Base-by-base conservation (phyloP, 2,797 vertebrate species). In the Anniella stebbinsi region DNA sequence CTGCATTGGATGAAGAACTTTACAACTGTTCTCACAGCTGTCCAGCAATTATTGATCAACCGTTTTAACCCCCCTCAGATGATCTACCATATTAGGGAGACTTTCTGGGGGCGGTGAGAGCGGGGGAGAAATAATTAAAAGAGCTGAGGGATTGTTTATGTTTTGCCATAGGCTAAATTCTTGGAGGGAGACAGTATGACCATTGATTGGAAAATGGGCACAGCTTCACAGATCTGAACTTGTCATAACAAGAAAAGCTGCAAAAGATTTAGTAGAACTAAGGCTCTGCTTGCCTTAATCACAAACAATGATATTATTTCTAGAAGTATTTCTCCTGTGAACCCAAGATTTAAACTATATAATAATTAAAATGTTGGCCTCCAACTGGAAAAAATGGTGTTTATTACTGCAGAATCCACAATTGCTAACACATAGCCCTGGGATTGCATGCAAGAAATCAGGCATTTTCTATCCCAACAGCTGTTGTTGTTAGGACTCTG, bases 361-460 rank as follows among this genome's bases (percentile, higher is more conserved):
- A 85, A 75, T 86, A 76, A 86, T 86, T n/a, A n/a, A 80, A 80
- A 45, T 12, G 60, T 86, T 86, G 30, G 13, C 25, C n/a, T 60
- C 3, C 54, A 57, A 57, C 36, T 75, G 54, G 1, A 15, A 41
- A 30, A 57, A 30, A 18, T 76, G 54, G 13, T 30, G 38, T 63
- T 28, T 9, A 41, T 15, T 57, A 21, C 2, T 75, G 23, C 38
- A 25, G 4, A 23, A 72, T 70, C 41, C 23, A 84, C 18, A 70
- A 30, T 21, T 28, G 72, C 28, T 25, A 41, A 30, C 23, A 30
- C 28, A 75, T 86, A 17, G 13, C 36, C 54, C 63, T 38, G 51
- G 60, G 63, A 66, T n/a, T 41, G 23, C 23, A 41, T 51, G 45
- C 76, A 78, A 2, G 45, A 30, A 15, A 57, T 33, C 15, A 83